Evolutionary conservation across 2,888 invertebrate species (phyloP).

Genomic region (Xylocampa areola): DNA sequence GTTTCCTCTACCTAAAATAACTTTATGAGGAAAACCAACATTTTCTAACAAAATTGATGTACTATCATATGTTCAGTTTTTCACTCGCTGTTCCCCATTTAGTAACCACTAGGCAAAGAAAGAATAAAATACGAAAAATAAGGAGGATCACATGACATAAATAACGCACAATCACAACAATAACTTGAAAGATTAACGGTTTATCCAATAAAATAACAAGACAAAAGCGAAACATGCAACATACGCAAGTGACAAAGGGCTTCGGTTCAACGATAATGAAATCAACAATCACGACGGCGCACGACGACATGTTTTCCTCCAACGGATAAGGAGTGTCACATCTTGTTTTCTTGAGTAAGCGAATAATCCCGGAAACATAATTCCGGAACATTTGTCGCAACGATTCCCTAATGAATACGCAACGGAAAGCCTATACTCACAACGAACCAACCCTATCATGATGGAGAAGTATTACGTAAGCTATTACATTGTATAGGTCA

Average conservation of each 20-base stretch:
- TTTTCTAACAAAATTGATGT: too few species aligned
- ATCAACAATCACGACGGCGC: slow-evolving; percentile 60
- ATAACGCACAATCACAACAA: slow-evolving; percentile 15
- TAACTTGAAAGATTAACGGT: slow-evolving; percentile 32
- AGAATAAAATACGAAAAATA: neutral
- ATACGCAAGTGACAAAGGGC: slow-evolving; percentile 48
- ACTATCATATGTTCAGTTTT: neutral
- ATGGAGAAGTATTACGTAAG: slow-evolving; percentile 81
- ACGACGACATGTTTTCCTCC: slow-evolving; percentile 62
- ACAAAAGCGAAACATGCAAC: slow-evolving; percentile 17
- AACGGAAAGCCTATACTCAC: slow-evolving; percentile 65
- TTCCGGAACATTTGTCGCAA: slow-evolving; percentile 76
- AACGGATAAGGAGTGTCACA: slow-evolving; percentile 65
- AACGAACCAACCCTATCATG: slow-evolving; percentile 80
- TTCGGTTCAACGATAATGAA: slow-evolving; percentile 57
- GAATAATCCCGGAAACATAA: slow-evolving; percentile 77
- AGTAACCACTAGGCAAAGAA: neutral
- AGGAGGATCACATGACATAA: neutral
- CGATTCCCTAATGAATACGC: slow-evolving; percentile 81
- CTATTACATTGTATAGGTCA: slow-evolving; percentile 71
- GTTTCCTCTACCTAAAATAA: too few species aligned
- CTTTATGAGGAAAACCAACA: too few species aligned
- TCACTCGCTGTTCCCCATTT: neutral
- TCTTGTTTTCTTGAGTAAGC: slow-evolving; percentile 75
- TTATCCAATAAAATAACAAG: slow-evolving; percentile 26